phyloP scores from a whole-genome alignment of 2,113 vertebrate genomes.

The Myiopsitta monachus region DNA sequence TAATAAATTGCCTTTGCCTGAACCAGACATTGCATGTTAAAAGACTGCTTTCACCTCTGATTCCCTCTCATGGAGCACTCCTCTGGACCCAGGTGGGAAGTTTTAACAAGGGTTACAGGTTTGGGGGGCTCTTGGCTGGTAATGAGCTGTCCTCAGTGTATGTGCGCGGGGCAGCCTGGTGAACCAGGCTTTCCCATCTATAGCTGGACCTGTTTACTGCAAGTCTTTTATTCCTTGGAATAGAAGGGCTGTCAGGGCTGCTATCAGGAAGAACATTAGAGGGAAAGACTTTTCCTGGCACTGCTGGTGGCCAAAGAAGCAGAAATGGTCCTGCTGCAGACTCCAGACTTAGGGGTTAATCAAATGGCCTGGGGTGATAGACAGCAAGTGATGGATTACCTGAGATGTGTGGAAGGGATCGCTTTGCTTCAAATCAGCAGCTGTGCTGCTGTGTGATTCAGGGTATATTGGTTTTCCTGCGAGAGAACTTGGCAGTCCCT shows the following conservation, averaged over 20 bases:
- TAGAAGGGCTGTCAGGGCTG: background rate
- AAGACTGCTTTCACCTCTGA: background rate
- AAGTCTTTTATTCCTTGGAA: background rate
- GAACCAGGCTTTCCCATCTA: background rate
- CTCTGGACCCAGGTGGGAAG: background rate
- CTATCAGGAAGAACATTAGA: background rate
- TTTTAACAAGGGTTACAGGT: background rate
- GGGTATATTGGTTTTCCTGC: background rate
- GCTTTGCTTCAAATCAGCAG: background rate
- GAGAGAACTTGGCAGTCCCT: background rate
- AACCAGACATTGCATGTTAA: background rate
- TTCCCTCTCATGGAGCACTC: background rate
- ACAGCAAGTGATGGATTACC: background rate
- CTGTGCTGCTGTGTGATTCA: background rate
- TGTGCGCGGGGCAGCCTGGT: background rate
- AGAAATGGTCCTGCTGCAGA: background rate
- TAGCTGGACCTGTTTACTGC: background rate
- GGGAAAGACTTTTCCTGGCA: background rate
- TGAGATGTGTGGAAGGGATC: background rate
- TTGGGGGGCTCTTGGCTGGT: background rate
- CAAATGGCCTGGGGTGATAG: background rate
- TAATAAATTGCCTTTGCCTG: constrained; percentile 44
- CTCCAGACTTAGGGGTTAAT: background rate
- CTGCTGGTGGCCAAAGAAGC: background rate
- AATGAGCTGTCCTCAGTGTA: background rate